Base-by-base conservation (phyloP, 2,797 vertebrate species). In the Argyrosomus regius region DNA sequence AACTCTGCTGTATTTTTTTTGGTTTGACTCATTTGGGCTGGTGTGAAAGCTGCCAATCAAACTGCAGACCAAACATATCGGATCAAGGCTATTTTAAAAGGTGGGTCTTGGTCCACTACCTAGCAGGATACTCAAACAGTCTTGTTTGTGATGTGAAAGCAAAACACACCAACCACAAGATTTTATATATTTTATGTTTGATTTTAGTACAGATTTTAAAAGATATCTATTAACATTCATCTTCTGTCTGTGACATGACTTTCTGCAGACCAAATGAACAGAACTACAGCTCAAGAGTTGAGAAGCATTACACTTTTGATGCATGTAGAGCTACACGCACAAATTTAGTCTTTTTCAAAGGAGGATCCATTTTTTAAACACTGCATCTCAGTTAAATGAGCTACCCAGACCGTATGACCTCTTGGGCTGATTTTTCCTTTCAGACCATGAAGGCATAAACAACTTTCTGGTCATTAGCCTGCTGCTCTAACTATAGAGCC, bases 391-490 rank as follows among this genome's bases (percentile, higher is more conserved):
- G 8, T 48, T 26, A 48, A 9, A n/a, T 43, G 45, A 20, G 20
- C 16, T 64, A 20, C 4, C 4, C 50, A 48, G 2, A 31, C 22
- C 7, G 50, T 16, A 12, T 43, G 28, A 13, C 26, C 31, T 58
- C 45, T 10, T 26, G 50, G 43, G 13, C 20, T 14, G 17, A 41
- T 59, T 66, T 54, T 62, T 24, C 12, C n/a, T 45, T 39, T 52
- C 35, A 63, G 39, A 22, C 17, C 46, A 56, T 31, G 5, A 46
- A n/a, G 49, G 20, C 24, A 52, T 39, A 57, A 35, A 57, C 59
- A 71, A 26, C 41, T 48, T 56, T 57, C 24, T 17, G 63, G 43
- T 43, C 13, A 64, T 53, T 64, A 75, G 18, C 26, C 45, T 26
- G 52, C 59, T 69, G 65, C 45, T 68, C n/a, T 18, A 3, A 50